Conservation (phyloP, 2,888 invertebrate species). For the Heliconius erato region DNA sequence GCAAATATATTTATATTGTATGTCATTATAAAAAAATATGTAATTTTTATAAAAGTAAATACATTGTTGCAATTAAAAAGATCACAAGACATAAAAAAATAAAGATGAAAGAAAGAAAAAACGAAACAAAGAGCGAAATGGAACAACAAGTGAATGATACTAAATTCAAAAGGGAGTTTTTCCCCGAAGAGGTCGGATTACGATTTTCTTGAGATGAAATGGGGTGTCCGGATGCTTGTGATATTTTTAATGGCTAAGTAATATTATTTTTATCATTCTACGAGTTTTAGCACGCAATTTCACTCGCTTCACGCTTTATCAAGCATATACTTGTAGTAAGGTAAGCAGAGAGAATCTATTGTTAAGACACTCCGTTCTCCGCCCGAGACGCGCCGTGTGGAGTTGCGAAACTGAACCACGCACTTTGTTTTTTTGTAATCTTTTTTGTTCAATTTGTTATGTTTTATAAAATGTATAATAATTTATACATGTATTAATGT, state of each 20-base stretch:
- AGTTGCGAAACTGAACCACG: too few species aligned
- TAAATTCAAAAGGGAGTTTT: slow-evolving; percentile 38
- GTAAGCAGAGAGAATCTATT: not conserved
- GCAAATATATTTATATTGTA: too few species aligned
- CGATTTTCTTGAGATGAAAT: slow-evolving; percentile 26
- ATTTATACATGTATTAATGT: too few species aligned
- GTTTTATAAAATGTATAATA: too few species aligned
- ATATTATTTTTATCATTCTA: slow-evolving; percentile 22
- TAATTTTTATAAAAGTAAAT: not conserved
- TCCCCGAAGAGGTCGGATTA: slow-evolving; percentile 38
- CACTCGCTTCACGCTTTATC: not conserved
- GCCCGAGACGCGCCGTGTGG: not conserved
- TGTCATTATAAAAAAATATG: too few species aligned
- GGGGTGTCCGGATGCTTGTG: slow-evolving; percentile 29
- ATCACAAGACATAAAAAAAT: not conserved
- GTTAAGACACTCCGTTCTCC: not conserved
- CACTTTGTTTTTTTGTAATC: too few species aligned
- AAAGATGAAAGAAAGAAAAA: slow-evolving; percentile 8
- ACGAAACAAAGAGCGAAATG: slow-evolving; percentile 19
- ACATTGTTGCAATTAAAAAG: not conserved
- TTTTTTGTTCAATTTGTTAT: too few species aligned
- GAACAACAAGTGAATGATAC: slow-evolving; percentile 28
- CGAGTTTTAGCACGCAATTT: not conserved
- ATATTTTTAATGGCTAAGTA: slow-evolving; percentile 24
- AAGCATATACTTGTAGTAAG: not conserved